A percentile compares a stretch with the other conserved stretches of the same genome.
Evolutionary conservation across 2,113 vertebrate genomes (phyloP).

Genomic region (Vulpes ferrilata): DNA sequence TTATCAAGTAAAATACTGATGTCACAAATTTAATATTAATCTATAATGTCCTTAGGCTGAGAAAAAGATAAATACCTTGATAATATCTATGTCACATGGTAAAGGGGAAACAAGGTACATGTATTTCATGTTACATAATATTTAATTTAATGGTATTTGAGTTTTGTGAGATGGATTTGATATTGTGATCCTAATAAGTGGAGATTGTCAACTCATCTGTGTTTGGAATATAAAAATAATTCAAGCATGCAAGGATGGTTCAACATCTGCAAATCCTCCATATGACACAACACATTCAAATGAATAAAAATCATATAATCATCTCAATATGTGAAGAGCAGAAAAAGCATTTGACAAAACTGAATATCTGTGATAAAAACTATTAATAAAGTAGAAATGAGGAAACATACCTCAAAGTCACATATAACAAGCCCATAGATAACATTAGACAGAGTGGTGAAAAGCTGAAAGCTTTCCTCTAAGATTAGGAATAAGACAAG

Average conservation of each 20-base stretch:
- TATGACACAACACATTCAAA: background rate
- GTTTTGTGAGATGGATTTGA: conserved; percentile 16
- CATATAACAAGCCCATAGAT: background rate
- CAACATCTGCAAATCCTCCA: background rate
- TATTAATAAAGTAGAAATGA: background rate
- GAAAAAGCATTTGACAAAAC: background rate
- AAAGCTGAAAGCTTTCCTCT: background rate
- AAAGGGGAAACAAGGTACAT: background rate
- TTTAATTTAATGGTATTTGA: conserved; percentile 33
- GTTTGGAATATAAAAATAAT: background rate
- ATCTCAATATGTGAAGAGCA: background rate
- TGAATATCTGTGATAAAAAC: background rate
- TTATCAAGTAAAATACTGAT: background rate
- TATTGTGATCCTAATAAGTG: background rate
- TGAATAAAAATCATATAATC: background rate
- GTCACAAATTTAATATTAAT: background rate
- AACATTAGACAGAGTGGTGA: background rate
- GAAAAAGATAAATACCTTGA: background rate
- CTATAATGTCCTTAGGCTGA: background rate
- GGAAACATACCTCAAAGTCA: background rate
- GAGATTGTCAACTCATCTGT: background rate
- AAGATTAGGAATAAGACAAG: background rate
- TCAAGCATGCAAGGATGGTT: background rate
- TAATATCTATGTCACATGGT: background rate
- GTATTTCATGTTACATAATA: background rate